Base-by-base conservation (phyloP, 2,888 invertebrate genomes). In the Zaprionus lineosus region DNA sequence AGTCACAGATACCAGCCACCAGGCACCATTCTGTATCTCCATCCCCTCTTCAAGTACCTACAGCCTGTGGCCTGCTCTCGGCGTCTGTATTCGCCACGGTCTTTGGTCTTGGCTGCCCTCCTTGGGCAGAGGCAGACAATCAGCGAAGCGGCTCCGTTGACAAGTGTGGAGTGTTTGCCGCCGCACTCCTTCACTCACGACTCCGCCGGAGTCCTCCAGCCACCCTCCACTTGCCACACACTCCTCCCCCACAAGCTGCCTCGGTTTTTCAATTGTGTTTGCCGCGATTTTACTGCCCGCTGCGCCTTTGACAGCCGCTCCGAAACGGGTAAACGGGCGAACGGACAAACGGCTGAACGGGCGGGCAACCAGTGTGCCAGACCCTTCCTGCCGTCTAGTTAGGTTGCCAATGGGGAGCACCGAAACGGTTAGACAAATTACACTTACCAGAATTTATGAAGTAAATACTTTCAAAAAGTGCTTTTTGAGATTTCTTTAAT, bases 161-260 rank as follows among this genome's bases (percentile, higher is more conserved):
- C 78, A 79, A 79, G 78, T 79, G 78, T 79, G 85, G 78, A 79
- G 83, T 79, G 78, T 84, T 84, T 82, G 83, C 75, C 57, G 77
- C 78, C 84, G 85, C 85, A 82, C 78, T 84, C 85, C 65, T 84
- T 77, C 56, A 82, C 78, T 82, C 83, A 82, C 64, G 51, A 59
- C 46, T 66, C 51, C 28, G n/a, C n/a, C 11, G 11, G n/a, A 0
- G 6, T 7, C 33, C 1, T n/a, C 16, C 14, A n/a, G n/a, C n/a
- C n/a, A n/a, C 12, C 41, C 34, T 28, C 34, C 9, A 15, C n/a
- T n/a, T 24, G 7, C 43, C n/a, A n/a, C n/a, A n/a, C n/a, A n/a
- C n/a, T n/a, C n/a, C n/a, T n/a, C n/a, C n/a, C n/a, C n/a, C n/a
- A n/a, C n/a, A 18, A 44, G 19, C 37, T 67, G 56, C 34, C 56